phyloP scores from a whole-genome alignment of 2,797 vertebrate species.

The Pseudochromis fuscus region DNA sequence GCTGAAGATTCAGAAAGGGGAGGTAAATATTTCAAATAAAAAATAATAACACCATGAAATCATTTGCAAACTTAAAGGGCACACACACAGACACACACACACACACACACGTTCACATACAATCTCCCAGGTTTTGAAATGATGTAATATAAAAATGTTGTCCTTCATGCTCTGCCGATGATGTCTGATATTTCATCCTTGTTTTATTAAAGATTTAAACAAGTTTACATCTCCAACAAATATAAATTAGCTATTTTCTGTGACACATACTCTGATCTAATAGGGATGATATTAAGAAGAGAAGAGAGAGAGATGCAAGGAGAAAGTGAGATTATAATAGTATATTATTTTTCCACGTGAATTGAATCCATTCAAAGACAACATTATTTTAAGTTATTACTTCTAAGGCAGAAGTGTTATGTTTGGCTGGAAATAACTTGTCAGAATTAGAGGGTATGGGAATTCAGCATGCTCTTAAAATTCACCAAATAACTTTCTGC shows the following conservation, averaged over 20 bases:
- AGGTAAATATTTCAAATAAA: constrained; percentile 78
- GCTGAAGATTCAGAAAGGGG: constrained; percentile 58
- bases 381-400: constrained; percentile 73
- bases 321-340: constrained; percentile 57
- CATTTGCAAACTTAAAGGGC: constrained; percentile 79
- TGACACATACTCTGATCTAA: constrained; percentile 74
- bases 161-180: constrained; percentile 75
- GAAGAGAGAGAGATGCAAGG: constrained; percentile 18
- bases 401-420: constrained; percentile 54
- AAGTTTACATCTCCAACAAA: constrained; percentile 82
- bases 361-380: constrained; percentile 82
- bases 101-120: constrained; percentile 23
- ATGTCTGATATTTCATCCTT: constrained; percentile 84
- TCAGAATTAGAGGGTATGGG: constrained; percentile 63
- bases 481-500: constrained; percentile 48
- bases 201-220: constrained; percentile 86
- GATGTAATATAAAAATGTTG: constrained; percentile 75
- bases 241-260: constrained; percentile 77
- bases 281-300: constrained; percentile 50
- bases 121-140: constrained; percentile 67
- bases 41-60: constrained; percentile 74
- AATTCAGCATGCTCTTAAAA: constrained; percentile 56
- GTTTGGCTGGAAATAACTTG: constrained; percentile 67
- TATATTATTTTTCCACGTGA: constrained; percentile 78
- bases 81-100: constrained; percentile 12